phyloP scores from a whole-genome alignment of 1,140 invertebrate species.

The Magallana ariakensis region DNA sequence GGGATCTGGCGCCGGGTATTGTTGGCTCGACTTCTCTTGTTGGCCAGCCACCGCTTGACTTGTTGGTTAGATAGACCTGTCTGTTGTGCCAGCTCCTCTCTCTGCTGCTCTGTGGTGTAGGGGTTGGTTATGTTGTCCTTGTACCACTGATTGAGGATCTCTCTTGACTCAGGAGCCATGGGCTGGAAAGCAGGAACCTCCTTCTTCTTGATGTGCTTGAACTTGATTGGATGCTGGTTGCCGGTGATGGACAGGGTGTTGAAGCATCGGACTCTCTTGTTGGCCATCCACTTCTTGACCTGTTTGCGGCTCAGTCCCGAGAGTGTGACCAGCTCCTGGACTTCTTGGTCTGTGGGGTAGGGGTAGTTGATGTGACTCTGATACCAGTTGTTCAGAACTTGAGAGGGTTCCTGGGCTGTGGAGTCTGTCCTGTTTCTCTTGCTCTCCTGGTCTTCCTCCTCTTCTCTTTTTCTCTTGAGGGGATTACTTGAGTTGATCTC shows the following conservation, averaged over 20 bases:
- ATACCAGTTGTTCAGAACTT: constrained; percentile 69
- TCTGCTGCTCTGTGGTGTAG: constrained; percentile 74
- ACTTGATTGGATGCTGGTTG: constrained; percentile 71
- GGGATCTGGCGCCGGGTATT: constrained; percentile 71
- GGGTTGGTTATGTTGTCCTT: constrained; percentile 68
- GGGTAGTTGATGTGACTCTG: constrained; percentile 68
- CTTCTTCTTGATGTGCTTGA: constrained; percentile 55
- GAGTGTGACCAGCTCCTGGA: constrained; percentile 52
- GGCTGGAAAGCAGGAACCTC: constrained; percentile 46
- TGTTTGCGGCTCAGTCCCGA: constrained; percentile 64
- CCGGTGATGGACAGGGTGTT: constrained; percentile 74
- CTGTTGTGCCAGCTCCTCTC: constrained; percentile 64
- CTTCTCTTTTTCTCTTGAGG: not conserved
- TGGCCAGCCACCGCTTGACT: constrained; percentile 77
- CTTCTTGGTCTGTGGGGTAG: constrained; percentile 68
- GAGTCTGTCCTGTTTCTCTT: constrained; percentile 28
- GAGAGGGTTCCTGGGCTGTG: constrained; percentile 53
- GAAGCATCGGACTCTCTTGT: constrained; percentile 72
- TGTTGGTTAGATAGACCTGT: constrained; percentile 68
- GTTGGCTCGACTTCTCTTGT: constrained; percentile 74
- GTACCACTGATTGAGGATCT: constrained; percentile 73
- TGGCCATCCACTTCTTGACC: constrained; percentile 76
- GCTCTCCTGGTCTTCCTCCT: not conserved
- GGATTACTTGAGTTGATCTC: not conserved
- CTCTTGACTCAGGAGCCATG: constrained; percentile 61